Evolutionary conservation across 2,113 vertebrate species (phyloP).

Genomic region (Verasper variegatus): DNA sequence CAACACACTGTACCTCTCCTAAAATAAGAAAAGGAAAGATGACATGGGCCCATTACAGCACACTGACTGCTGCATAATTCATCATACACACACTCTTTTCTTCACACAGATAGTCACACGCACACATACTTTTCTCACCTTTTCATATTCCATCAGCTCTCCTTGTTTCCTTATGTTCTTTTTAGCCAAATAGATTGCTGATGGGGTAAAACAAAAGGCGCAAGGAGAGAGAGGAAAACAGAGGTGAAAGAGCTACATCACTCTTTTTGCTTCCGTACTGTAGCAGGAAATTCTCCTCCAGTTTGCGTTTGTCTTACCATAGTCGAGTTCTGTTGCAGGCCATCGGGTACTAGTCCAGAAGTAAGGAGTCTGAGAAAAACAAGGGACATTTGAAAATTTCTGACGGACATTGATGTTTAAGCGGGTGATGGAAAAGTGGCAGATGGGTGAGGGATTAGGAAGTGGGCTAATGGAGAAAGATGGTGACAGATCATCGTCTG

Average conservation of each 20-base stretch:
- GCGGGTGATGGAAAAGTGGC: conserved; percentile 63
- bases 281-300: too few species aligned
- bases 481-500: neutral
- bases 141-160: conserved; percentile 90
- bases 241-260: too few species aligned
- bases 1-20: conserved; percentile 90
- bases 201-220: neutral
- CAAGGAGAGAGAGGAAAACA: too few species aligned
- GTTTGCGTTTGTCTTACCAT: conserved; percentile 82
- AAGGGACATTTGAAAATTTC: conserved; percentile 7
- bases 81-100: neutral
- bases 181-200: conserved; percentile 95
- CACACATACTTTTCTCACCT: conserved; percentile 78
- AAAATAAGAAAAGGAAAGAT: conserved; percentile 8
- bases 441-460: conserved; percentile 49
- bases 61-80: conserved; percentile 21
- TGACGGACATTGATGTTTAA: conserved; percentile 77
- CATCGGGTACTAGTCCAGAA: conserved; percentile 93
- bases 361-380: conserved; percentile 87
- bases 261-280: too few species aligned
- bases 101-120: neutral
- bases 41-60: neutral
- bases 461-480: conserved; percentile 72
- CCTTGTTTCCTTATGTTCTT: conserved; percentile 95
- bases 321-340: conserved; percentile 92